Evolutionary conservation across 2,797 vertebrate species (phyloP).

Genomic region (Erethizon dorsatum): DNA sequence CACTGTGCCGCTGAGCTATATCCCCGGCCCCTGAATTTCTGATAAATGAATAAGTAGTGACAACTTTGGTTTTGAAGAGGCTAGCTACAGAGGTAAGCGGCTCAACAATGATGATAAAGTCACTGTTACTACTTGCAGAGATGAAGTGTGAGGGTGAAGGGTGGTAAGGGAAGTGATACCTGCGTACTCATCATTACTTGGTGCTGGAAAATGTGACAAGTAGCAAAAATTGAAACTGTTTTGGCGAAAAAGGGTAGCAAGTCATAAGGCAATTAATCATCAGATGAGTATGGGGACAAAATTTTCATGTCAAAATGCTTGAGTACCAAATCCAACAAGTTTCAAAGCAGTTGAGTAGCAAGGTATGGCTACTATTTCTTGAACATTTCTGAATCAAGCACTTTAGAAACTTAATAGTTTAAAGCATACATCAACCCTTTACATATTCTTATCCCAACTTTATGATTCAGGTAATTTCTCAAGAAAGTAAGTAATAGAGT

Average conservation of each 20-base stretch:
- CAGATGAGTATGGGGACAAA: not conserved
- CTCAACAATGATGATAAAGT: not conserved
- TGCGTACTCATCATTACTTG: not conserved
- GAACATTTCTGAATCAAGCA: not conserved
- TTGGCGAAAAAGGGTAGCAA: not conserved
- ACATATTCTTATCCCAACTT: not conserved
- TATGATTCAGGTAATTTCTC: not conserved
- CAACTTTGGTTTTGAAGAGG: not conserved
- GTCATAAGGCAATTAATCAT: not conserved
- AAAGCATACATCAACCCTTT: not conserved
- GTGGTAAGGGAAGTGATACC: not conserved
- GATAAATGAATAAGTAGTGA: not conserved
- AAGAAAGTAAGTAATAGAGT: not conserved
- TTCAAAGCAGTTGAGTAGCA: not conserved
- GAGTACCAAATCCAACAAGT: not conserved
- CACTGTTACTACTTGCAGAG: not conserved
- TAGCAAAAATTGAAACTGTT: not conserved
- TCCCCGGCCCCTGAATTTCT: not conserved
- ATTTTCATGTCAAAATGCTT: not conserved
- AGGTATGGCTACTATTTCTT: not conserved
- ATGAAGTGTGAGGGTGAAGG: not conserved
- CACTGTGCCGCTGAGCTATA: no score
- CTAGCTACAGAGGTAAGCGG: not conserved
- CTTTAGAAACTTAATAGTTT: conserved; percentile 16
- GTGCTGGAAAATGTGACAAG: not conserved